Conservation (phyloP, 1,140 invertebrate species). For the Tetragonula clypearis region DNA sequence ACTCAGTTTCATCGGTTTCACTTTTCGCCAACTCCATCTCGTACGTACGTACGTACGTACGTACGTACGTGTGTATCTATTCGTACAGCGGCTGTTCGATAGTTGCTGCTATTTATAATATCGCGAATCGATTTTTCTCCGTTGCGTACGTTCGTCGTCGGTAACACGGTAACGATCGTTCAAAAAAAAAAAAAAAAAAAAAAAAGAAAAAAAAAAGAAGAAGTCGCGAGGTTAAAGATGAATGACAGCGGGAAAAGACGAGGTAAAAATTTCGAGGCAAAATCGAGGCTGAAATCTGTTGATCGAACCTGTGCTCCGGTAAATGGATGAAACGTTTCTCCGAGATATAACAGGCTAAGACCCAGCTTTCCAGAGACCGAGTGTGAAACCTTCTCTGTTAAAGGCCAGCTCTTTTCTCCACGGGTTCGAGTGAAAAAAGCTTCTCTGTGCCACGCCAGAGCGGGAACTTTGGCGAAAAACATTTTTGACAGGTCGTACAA, state of each 20-base stretch:
- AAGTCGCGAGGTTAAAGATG: not conserved
- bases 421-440: conserved; percentile 1
- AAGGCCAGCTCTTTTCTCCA: not conserved
- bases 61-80: no score
- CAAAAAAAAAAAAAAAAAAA: not conserved
- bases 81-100: no score
- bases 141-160: not conserved
- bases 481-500: not conserved
- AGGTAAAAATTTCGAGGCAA: not conserved
- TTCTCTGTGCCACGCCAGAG: not conserved
- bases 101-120: no score
- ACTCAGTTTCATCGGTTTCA: not conserved
- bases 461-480: conserved; percentile 17
- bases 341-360: not conserved
- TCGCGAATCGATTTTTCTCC: not conserved
- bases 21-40: not conserved
- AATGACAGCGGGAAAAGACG: not conserved
- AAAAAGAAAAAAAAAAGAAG: not conserved
- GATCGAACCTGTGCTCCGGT: conserved; percentile 14
- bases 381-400: conserved; percentile 16
- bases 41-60: no score
- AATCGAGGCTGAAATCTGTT: conserved; percentile 15
- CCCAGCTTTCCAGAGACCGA: not conserved
- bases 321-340: conserved; percentile 32
- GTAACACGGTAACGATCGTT: not conserved